phyloP scores from a whole-genome alignment of 1,140 invertebrate species.

The Aphelinus atriplicis region DNA sequence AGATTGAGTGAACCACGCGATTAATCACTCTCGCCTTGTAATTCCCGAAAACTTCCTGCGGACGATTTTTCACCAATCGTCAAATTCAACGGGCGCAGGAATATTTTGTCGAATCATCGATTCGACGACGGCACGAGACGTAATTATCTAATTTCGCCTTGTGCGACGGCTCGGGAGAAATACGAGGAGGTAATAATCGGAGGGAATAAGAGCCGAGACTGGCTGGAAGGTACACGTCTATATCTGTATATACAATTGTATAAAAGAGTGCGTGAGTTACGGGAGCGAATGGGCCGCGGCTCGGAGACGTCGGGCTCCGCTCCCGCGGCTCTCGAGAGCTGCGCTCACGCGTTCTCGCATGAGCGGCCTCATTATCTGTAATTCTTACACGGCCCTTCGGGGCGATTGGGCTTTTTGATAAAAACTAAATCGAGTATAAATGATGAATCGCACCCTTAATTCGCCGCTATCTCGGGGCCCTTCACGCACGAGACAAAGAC shows the following conservation, averaged over 20 bases:
- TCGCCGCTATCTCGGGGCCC: neutral
- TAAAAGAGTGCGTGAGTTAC: too few relatives aligned
- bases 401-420: constrained; percentile 21
- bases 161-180: too few relatives aligned
- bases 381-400: neutral
- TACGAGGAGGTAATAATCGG: neutral
- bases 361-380: constrained; percentile 19
- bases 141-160: too few relatives aligned
- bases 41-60: too few relatives aligned
- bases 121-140: too few relatives aligned
- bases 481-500: neutral
- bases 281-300: too few relatives aligned
- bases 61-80: too few relatives aligned
- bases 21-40: too few relatives aligned
- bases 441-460: constrained; percentile 27
- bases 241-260: neutral
- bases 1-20: too few relatives aligned
- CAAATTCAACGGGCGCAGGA: neutral
- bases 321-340: too few relatives aligned
- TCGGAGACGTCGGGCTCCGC: too few relatives aligned
- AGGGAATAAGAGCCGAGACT: constrained; percentile 13
- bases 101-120: neutral
- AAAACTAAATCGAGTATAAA: constrained; percentile 41
- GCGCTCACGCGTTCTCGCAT: constrained; percentile 5
- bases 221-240: neutral